These are phyloP conservation scores for Hemibagrus wyckioides DNA, from an alignment of 2,113 vertebrate species.

Conservation along the genomic window DNA sequence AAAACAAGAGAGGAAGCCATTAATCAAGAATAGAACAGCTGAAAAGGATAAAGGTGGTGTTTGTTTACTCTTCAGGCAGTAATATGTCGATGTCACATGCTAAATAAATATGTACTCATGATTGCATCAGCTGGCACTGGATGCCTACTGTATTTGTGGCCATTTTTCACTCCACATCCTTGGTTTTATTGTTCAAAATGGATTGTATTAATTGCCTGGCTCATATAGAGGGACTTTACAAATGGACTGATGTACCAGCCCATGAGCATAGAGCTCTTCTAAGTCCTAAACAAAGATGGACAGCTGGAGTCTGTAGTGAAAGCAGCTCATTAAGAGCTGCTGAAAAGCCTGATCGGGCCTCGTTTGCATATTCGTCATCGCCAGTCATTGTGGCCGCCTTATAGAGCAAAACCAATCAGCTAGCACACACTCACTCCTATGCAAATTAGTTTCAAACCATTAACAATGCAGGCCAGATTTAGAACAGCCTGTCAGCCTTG, in stretches of 20 bases:
- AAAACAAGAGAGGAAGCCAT: neutral
- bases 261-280: conserved; percentile 19
- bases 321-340: conserved; percentile 49
- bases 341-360: conserved; percentile 44
- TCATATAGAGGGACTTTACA: conserved; percentile 13
- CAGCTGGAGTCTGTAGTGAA: conserved; percentile 45
- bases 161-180: conserved; percentile 9
- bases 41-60: neutral
- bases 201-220: conserved; percentile 24
- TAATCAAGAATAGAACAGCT: neutral
- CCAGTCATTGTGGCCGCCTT: conserved; percentile 35
- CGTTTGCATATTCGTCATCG: conserved; percentile 41
- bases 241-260: conserved; percentile 32
- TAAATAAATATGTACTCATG: conserved; percentile 23
- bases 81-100: neutral
- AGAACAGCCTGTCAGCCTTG: conserved; percentile 33
- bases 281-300: conserved; percentile 42
- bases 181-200: conserved; percentile 22
- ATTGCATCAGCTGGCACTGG: neutral
- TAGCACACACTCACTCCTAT: conserved; percentile 41
- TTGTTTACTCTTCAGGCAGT: conserved; percentile 10
- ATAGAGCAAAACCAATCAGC: conserved; percentile 42
- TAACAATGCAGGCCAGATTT: conserved; percentile 47
- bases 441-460: conserved; percentile 42
- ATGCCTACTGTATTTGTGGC: neutral